Conservation (phyloP, 2,113 vertebrate species). For the Callopanchax toddi region DNA sequence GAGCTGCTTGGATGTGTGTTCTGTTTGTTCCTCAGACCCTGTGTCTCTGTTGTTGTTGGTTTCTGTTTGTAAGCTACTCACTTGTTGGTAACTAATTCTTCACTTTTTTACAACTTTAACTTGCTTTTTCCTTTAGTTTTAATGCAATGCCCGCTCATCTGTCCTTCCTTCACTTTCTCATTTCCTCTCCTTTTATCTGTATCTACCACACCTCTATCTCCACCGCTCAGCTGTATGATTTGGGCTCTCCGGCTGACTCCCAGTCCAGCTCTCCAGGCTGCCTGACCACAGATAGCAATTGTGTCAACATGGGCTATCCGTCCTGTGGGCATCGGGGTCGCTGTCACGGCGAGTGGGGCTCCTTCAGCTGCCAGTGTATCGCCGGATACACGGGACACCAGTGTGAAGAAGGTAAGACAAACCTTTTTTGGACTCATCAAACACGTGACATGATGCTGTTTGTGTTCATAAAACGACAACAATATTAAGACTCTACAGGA, state of each 20-base stretch:
- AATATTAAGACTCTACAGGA: too few species aligned
- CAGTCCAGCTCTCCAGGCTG: slow-evolving; percentile 86
- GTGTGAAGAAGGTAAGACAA: slow-evolving; percentile 85
- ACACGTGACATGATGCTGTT: background rate
- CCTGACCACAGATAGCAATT: slow-evolving; percentile 82
- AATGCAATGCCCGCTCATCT: background rate
- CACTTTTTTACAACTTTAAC: background rate
- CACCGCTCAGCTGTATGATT: slow-evolving; percentile 81
- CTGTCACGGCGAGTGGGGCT: slow-evolving; percentile 87
- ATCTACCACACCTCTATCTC: slow-evolving; percentile 1
- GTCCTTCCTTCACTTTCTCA: background rate
- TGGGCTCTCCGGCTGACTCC: slow-evolving; percentile 85
- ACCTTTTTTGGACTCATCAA: background rate
- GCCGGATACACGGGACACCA: slow-evolving; percentile 83
- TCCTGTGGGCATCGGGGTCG: slow-evolving; percentile 83
- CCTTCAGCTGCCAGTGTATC: slow-evolving; percentile 86
- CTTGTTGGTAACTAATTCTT: background rate
- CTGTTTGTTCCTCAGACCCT: too few species aligned
- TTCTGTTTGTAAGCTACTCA: background rate
- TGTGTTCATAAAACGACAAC: background rate
- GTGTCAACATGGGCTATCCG: slow-evolving; percentile 83
- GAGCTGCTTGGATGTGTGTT: too few species aligned
- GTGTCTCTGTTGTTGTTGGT: slow-evolving; percentile 7
- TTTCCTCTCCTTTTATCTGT: background rate
- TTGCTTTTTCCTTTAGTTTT: background rate